Percentiles rank a stretch among this genome's conserved stretches.
phyloP scores from a whole-genome alignment of 2,888 invertebrate species.

The Drosophila affinis region DNA sequence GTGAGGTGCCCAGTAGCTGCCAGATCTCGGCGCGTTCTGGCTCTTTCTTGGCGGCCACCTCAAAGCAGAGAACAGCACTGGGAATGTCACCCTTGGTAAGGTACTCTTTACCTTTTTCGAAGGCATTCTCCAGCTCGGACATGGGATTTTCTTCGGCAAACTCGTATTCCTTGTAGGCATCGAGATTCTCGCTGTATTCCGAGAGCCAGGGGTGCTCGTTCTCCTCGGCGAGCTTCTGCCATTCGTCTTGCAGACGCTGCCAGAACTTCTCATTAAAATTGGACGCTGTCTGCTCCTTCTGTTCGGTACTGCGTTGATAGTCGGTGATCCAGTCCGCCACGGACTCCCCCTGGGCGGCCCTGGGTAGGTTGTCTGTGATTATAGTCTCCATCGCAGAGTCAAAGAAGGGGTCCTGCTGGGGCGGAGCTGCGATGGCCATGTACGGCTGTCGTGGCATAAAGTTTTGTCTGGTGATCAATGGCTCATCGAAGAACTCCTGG shows the following conservation, averaged over 20 bases:
- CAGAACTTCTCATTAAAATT: conserved; percentile 87
- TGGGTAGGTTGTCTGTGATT: conserved; percentile 53
- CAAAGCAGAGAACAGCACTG: conserved; percentile 97
- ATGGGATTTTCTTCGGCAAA: conserved; percentile 92
- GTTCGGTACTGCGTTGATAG: conserved; percentile 85
- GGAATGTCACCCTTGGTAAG: conserved; percentile 95
- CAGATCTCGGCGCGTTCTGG: conserved; percentile 92
- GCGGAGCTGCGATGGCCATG: conserved; percentile 41
- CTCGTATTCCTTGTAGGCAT: conserved; percentile 86
- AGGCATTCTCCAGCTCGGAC: conserved; percentile 89
- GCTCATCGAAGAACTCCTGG: conserved; percentile 81
- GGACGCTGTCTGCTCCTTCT: conserved; percentile 86
- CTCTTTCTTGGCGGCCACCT: conserved; percentile 95
- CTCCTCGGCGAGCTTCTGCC: conserved; percentile 89
- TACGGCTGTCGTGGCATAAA: conserved; percentile 48
- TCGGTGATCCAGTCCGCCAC: conserved; percentile 84
- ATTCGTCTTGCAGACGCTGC: conserved; percentile 89
- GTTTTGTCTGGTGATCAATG: conserved; percentile 39
- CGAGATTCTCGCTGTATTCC: conserved; percentile 87
- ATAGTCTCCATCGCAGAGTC: conserved; percentile 66
- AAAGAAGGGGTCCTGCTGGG: conserved; percentile 57
- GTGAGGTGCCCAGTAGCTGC: conserved; percentile 94
- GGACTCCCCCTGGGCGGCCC: conserved; percentile 53
- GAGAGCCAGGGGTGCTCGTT: conserved; percentile 89
- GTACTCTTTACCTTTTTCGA: conserved; percentile 93